phyloP scores from a whole-genome alignment of 1,140 invertebrate species.

The Nasonia giraulti region DNA sequence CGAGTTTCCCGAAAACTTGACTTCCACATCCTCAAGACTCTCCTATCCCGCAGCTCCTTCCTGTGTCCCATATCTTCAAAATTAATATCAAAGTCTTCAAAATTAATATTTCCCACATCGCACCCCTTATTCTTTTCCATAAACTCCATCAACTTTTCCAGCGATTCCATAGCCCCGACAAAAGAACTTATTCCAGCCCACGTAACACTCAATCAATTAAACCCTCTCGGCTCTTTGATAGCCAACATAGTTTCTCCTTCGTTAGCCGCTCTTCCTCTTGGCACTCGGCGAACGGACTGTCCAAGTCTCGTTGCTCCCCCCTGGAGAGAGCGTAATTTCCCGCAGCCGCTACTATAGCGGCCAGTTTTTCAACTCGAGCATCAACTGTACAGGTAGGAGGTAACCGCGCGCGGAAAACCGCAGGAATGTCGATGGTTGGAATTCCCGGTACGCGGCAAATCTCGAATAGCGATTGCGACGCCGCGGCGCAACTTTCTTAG shows the following conservation, averaged over 20 bases:
- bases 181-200: background rate
- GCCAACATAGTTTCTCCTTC: background rate
- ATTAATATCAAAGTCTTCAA: too few relatives aligned
- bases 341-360: background rate
- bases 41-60: too few relatives aligned
- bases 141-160: too few relatives aligned
- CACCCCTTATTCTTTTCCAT: too few relatives aligned
- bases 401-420: background rate
- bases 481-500: slow-evolving; percentile 39
- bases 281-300: background rate
- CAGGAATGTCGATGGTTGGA: slow-evolving; percentile 35
- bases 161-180: background rate
- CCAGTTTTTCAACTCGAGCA: background rate
- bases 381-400: background rate
- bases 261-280: background rate
- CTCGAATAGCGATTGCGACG: slow-evolving; percentile 8
- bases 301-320: background rate
- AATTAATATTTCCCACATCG: too few relatives aligned
- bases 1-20: too few relatives aligned
- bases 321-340: background rate
- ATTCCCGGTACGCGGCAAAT: slow-evolving; percentile 22
- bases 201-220: background rate
- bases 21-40: too few relatives aligned
- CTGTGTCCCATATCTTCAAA: too few relatives aligned
- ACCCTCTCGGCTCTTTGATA: background rate